Base-by-base conservation (phyloP, 2,888 invertebrate genomes). In the Schizaphis graminum region DNA sequence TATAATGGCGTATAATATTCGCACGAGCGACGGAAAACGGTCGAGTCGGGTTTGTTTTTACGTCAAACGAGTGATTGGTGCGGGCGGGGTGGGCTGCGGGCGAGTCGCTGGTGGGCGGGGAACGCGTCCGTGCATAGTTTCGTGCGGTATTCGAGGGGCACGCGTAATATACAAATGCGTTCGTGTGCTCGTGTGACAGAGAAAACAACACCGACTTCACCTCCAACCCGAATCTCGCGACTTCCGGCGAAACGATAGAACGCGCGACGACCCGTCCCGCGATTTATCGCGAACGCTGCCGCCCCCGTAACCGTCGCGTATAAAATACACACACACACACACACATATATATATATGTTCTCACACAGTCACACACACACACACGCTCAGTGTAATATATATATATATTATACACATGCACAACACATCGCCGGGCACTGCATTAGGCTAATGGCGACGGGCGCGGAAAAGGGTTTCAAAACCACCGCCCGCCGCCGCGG, bases 361-460 rank as follows among this genome's bases (percentile, higher is more conserved):
- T n/a, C n/a, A 24, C 8, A 7, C 35, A 2, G 21, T 0, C 77
- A 77, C 77, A 77, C 21, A 56, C n/a, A n/a, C 41, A 13, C 56
- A 41, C 53, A 88, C 35, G n/a, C 35, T 2, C 13, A 86, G 57
- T 13, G 41, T 41, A 56, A 56, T 28, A 57, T 16, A 57, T 28
- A n/a, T 47, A 89, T 10, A n/a, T 47, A n/a, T 44, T 26, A 49
- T n/a, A n/a, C n/a, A n/a, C n/a, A n/a, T 41, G 26, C 41, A 35
- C 35, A 28, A 49, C 77, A 61, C 28, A 8, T 3, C 53, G n/a
- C n/a, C 13, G 47, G 41, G 67, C 90, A 92, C 49, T 88, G 92
- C 92, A 89, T 93, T 93, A 93, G 93, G 49, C 89, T 93, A 93
- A 93, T 93, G 93, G 93, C 89, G 93, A 56, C 92, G 88, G 67